Evolutionary conservation across 2,113 vertebrate genomes (phyloP), one percentile per base, ranked within the genome.

Genomic region (Rousettus leschenaultii): DNA sequence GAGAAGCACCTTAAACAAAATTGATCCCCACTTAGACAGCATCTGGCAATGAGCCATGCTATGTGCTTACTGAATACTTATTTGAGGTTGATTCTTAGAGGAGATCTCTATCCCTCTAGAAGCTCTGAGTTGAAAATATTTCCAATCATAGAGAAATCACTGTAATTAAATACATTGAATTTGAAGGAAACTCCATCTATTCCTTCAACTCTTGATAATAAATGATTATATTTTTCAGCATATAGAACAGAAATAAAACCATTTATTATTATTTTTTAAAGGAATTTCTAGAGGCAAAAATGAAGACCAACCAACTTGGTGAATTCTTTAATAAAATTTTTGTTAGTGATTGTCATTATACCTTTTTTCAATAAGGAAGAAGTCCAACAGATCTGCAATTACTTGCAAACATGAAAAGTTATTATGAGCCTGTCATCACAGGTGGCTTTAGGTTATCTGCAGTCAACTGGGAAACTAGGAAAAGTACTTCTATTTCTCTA

Each of bases 1-100:
- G 8, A 89, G 40, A 59, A 61, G 30, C 33, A 24, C 38, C 59
- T 57, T 35, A 63, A 82, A 33, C 40, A 18, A 61, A 73, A 65
- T 0, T 0, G 33, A 35, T 2, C 5, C 11, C 43, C 18, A 16
- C 28, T 6, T 35, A 4, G 28, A 38, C 3, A 10, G 30, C 43
- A 21, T 9, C 68, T 45, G 79, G 24, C 57, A 40, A 28, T 0
- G 10, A 19, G 10, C 2, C 40, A 3, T 9, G 0, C 48, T 14
- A 48, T 3, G 15, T n/a, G 38, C 11, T 40, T 13, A 7, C 1
- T 14, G 65, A 45, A 45, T 18, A 1, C 5, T 70, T 40, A 63
- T 33, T 7, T 33, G 15, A 63, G 28, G 30, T 12, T 18, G 51
- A 30, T 3, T 33, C 75, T 4, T n/a, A 19, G 43, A 45, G 7